A percentile compares a stretch with the other conserved stretches of the same genome.
These are phyloP conservation scores for Tinamus guttatus DNA, from an alignment of 2,113 vertebrate species.

Conservation along the genomic window DNA sequence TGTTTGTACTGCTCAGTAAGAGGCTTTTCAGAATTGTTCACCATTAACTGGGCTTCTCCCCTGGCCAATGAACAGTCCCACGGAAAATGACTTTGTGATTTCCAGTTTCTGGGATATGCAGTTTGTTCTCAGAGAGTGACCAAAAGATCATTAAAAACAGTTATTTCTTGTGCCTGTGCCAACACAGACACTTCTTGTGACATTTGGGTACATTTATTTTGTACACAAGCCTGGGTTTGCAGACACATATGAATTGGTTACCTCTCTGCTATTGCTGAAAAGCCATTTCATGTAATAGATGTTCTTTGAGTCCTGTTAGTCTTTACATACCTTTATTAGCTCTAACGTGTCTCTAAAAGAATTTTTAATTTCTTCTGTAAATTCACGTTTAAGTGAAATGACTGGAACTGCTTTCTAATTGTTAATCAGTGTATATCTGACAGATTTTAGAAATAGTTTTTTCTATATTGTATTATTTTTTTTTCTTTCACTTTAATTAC, in stretches of 20 bases:
- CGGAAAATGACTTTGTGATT: not conserved
- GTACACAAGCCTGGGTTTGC: not conserved
- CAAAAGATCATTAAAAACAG: not conserved
- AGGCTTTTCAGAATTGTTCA: not conserved
- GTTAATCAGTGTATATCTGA: not conserved
- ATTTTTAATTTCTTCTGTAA: not conserved
- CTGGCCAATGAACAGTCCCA: not conserved
- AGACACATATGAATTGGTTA: not conserved
- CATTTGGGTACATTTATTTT: accelerated
- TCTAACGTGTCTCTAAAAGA: not conserved
- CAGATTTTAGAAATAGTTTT: not conserved
- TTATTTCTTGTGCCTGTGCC: not conserved
- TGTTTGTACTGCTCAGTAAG: not conserved
- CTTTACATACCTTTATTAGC: not conserved
- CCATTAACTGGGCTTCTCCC: not conserved
- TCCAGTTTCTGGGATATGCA: not conserved
- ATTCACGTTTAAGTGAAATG: not conserved
- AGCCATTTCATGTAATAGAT: not conserved
- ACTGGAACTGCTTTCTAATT: not conserved
- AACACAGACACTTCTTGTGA: not conserved
- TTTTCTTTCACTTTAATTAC: constrained; percentile 30
- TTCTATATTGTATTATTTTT: not conserved
- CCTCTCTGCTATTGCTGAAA: not conserved
- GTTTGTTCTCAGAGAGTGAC: not conserved
- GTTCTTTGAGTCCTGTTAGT: not conserved